phyloP scores from a whole-genome alignment of 1,140 invertebrate species.

The Eubasilissa regina region DNA sequence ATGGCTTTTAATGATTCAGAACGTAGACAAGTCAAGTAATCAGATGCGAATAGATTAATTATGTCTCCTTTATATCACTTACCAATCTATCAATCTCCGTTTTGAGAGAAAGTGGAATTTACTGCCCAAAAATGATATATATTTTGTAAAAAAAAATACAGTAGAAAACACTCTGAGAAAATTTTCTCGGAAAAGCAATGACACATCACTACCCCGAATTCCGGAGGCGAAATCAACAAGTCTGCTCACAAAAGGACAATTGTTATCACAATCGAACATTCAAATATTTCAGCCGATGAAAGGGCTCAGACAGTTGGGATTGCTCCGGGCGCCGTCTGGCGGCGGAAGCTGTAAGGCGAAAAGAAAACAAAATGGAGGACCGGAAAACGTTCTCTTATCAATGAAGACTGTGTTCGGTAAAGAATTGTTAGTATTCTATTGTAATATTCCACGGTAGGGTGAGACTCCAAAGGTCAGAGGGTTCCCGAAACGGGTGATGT shows the following conservation, averaged over 20 bases:
- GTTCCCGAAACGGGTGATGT: no score
- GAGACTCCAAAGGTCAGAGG: background rate
- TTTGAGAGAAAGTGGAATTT: no score
- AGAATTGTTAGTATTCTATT: constrained; percentile 7
- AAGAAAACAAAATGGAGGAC: constrained; percentile 32
- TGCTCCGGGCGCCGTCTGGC: constrained; percentile 1
- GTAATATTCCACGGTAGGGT: background rate
- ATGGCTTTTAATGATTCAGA: no score
- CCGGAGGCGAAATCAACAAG: constrained; percentile 32
- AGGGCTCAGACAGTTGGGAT: constrained; percentile 8
- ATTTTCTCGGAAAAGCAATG: background rate
- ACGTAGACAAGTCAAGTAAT: no score
- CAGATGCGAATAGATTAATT: no score
- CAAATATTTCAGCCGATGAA: constrained; percentile 27
- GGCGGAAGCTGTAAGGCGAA: constrained; percentile 10
- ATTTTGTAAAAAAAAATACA: no score
- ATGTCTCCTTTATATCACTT: no score
- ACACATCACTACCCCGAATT: background rate
- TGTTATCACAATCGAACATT: constrained; percentile 39
- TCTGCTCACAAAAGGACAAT: constrained; percentile 18
- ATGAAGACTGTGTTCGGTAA: background rate
- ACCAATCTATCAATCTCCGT: no score
- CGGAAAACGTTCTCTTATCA: constrained; percentile 15
- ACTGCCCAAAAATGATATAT: no score
- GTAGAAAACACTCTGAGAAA: no score